Base-by-base conservation (phyloP, 92 coral and sea anemone species). In the Heteractis magnifica region DNA sequence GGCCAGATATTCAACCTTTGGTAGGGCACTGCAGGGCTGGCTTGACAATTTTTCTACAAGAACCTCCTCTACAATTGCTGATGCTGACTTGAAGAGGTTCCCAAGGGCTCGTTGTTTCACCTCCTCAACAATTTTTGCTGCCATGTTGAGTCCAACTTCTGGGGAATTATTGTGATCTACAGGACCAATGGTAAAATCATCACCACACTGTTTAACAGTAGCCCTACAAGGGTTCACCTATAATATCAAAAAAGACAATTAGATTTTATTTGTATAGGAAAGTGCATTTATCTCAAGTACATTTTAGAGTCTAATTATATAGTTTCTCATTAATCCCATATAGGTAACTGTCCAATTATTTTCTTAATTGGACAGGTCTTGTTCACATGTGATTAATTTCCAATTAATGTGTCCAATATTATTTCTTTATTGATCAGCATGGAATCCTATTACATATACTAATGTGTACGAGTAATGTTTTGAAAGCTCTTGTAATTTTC, bases 11-110 rank as follows among this genome's bases (percentile, higher is more conserved):
- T 16, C 5, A 11, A 73, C 77, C 51, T 73, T 73, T 8, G 77
- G 77, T 11, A 73, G 77, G 6, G 77, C 77, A 73, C 49, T 73
- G 18, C 77, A 73, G 14, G 77, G 77, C 14, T 41, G 48, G 77
- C 49, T 73, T 10, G 65, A 58, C 64, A 56, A 16, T 8, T 56
- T 56, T 8, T 56, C 64, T 16, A 56, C 10, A 16, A 56, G 64
- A 56, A 56, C 64, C 64, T 56, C 64, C 64, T 56, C 64, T 56
- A 56, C 64, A 56, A 56, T 56, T 56, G 64, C 16, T 56, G 64
- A 8, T 56, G 64, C 64, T 56, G 64, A 16, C 16, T 8, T 16
- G 64, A 56, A 56, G 10, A 56, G 64, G 64, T 56, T 16, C 64
- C 16, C 10, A 8, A 56, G 64, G 64, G 64, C 64, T 56, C 64